Evolutionary conservation across 2,113 vertebrate species (phyloP).

Genomic region (Catharus minimus): DNA sequence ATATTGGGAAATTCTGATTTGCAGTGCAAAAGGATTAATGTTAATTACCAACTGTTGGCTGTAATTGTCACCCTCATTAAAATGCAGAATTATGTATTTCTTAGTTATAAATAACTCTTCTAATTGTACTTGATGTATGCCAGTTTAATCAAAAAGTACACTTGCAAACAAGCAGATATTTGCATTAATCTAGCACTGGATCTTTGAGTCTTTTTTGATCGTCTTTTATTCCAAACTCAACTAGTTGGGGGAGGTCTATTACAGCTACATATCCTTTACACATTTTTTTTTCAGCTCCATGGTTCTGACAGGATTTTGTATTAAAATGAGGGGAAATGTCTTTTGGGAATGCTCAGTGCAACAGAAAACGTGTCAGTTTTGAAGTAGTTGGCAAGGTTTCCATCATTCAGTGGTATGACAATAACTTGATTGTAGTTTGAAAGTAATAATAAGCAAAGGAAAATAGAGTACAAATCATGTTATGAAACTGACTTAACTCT

Average conservation of each 20-base stretch:
- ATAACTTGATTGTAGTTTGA: slow-evolving; percentile 51
- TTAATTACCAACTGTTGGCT: slow-evolving; percentile 75
- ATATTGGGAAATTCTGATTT: slow-evolving; percentile 53
- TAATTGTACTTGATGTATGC: slow-evolving; percentile 82
- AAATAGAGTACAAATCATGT: slow-evolving; percentile 42
- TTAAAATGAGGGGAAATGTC: slow-evolving; percentile 64
- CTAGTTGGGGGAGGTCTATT: slow-evolving; percentile 37
- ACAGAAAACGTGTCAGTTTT: slow-evolving; percentile 63
- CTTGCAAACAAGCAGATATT: slow-evolving; percentile 75
- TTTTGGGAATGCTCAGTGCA: slow-evolving; percentile 62
- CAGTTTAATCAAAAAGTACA: slow-evolving; percentile 81
- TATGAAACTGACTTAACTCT: slow-evolving; percentile 30
- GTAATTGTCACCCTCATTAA: slow-evolving; percentile 77
- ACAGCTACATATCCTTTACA: slow-evolving; percentile 37
- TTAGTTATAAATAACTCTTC: slow-evolving; percentile 81
- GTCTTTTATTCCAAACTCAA: slow-evolving; percentile 61
- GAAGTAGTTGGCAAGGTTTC: slow-evolving; percentile 63
- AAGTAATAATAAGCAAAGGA: slow-evolving; percentile 57
- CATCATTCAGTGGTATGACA: slow-evolving; percentile 57
- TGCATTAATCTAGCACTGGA: slow-evolving; percentile 75
- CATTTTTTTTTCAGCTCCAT: slow-evolving; percentile 1
- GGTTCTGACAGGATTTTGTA: slow-evolving; percentile 63
- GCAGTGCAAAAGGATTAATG: slow-evolving; percentile 70
- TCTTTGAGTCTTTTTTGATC: slow-evolving; percentile 67
- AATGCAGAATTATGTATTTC: slow-evolving; percentile 81